phyloP scores from a whole-genome alignment of 2,888 invertebrate genomes.

The Arctia plantaginis region DNA sequence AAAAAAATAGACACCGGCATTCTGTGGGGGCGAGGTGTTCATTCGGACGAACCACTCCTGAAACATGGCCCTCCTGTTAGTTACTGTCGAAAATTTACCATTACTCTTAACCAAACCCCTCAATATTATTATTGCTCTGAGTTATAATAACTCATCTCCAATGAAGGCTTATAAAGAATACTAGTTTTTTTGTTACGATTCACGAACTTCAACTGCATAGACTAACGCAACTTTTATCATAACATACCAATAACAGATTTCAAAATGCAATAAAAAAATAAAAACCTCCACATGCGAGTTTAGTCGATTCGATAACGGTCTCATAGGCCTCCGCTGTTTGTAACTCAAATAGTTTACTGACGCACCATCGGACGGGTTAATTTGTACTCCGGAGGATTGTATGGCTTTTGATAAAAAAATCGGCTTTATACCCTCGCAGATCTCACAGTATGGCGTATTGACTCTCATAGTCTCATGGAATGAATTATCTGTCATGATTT shows the following conservation, averaged over 20 bases:
- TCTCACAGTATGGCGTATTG: too few species aligned
- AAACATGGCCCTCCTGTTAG: too few species aligned
- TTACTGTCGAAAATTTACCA: too few species aligned
- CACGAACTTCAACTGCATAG: neutral
- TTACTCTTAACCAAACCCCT: too few species aligned
- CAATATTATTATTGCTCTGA: neutral
- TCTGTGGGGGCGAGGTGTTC: too few species aligned
- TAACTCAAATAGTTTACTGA: slow-evolving; percentile 19
- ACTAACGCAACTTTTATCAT: neutral
- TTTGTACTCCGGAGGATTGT: neutral
- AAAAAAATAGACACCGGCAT: too few species aligned
- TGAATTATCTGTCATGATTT: too few species aligned
- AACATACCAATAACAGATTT: neutral
- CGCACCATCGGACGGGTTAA: slow-evolving; percentile 21
- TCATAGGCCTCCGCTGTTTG: slow-evolving; percentile 17
- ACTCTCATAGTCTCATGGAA: too few species aligned
- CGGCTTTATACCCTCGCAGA: too few species aligned
- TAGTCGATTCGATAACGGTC: slow-evolving; percentile 18
- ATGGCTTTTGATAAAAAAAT: neutral
- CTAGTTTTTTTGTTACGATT: neutral
- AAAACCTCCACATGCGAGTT: slow-evolving; percentile 11
- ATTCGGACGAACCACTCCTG: too few species aligned
- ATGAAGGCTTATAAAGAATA: too few species aligned
- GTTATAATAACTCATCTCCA: neutral
- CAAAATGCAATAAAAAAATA: slow-evolving; percentile 15